Percentiles rank a stretch among this genome's conserved stretches.
Evolutionary conservation across 2,113 vertebrate species (phyloP).

Genomic region (Tyto alba): DNA sequence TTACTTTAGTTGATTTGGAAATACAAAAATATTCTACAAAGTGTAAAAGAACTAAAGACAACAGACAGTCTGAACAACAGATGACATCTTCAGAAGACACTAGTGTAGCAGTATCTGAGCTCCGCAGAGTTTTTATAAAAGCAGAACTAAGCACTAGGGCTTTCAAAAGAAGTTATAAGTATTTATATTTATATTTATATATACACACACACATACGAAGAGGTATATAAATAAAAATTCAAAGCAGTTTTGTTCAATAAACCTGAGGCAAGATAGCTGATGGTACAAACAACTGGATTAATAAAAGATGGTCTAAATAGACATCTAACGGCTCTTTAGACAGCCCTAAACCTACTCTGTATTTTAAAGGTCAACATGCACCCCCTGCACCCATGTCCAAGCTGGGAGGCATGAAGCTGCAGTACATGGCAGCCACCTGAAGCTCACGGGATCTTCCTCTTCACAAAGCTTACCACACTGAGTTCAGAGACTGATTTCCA

Average conservation of each 20-base stretch:
- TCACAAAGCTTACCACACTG: neutral
- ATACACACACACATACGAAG: neutral
- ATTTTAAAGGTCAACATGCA: neutral
- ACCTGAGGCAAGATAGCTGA: neutral
- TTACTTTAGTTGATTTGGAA: neutral
- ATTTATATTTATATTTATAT: neutral
- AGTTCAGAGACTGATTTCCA: neutral
- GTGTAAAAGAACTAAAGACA: neutral
- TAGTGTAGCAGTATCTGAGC: neutral
- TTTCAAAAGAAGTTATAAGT: neutral
- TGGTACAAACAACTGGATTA: neutral
- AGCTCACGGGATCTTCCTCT: neutral
- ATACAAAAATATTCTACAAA: neutral
- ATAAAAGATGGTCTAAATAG: neutral
- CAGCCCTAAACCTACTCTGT: neutral
- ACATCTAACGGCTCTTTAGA: neutral
- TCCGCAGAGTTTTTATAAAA: neutral
- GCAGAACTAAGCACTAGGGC: neutral
- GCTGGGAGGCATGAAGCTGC: neutral
- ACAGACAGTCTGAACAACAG: neutral
- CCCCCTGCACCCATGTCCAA: neutral
- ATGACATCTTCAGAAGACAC: constrained; percentile 31
- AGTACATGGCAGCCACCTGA: neutral
- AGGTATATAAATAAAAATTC: neutral
- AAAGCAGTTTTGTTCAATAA: neutral